phyloP scores from a whole-genome alignment of 1,140 invertebrate genomes.

The Lutraria rhynchaena region DNA sequence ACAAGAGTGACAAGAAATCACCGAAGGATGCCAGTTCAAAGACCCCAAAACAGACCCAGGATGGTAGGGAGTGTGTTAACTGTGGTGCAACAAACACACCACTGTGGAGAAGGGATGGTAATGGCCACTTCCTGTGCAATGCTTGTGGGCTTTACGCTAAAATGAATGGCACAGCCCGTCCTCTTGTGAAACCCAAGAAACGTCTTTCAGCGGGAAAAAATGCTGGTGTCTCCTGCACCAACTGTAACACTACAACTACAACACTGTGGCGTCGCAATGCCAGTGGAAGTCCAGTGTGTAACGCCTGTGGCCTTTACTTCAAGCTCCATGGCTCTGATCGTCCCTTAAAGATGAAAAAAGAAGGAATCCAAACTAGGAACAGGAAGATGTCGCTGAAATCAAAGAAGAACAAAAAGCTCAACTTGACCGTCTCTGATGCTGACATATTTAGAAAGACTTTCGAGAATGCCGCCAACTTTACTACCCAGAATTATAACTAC shows the following conservation, averaged over 20 bases:
- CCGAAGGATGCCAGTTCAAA: neutral
- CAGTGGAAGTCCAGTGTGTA: conserved; percentile 97
- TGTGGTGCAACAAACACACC: conserved; percentile 82
- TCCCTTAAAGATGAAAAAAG: conserved; percentile 99
- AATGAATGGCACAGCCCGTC: conserved; percentile 95
- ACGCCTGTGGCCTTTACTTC: conserved; percentile 98
- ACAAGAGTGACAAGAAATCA: neutral
- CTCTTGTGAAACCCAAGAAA: conserved; percentile 54
- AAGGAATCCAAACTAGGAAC: conserved; percentile 98
- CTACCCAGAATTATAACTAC: conserved; percentile 67
- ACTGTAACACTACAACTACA: conserved; percentile 96
- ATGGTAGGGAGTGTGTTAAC: conserved; percentile 83
- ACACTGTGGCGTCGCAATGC: conserved; percentile 98
- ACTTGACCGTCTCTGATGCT: conserved; percentile 68
- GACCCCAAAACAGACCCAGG: conserved; percentile 46
- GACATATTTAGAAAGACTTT: conserved; percentile 73
- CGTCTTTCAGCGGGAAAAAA: conserved; percentile 34
- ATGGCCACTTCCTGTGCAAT: conserved; percentile 82
- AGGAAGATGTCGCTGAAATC: conserved; percentile 87
- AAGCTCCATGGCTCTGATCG: conserved; percentile 95
- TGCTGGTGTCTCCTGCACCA: conserved; percentile 94
- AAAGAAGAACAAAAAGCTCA: conserved; percentile 80
- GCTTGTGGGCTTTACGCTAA: conserved; percentile 97
- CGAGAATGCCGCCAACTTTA: conserved; percentile 71
- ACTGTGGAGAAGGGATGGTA: conserved; percentile 82